Base-by-base conservation (phyloP, 2,113 vertebrate species). In the Rhagologus leucostigma region DNA sequence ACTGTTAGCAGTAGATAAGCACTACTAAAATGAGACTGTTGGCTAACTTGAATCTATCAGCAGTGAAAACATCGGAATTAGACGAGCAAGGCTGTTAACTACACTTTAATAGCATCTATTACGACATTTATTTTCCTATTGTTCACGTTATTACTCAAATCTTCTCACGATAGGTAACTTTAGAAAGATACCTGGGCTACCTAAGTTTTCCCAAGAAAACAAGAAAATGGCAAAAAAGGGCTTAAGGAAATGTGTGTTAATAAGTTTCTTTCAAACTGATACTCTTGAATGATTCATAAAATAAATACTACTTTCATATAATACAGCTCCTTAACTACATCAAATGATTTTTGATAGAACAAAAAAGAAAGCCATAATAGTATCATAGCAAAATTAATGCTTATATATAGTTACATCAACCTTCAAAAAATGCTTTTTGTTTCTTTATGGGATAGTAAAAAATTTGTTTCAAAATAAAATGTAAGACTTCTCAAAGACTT, bases 21-120 rank as follows among this genome's bases (percentile, higher is more conserved):
- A 22, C 27, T 71, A 47, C 10, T 56, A 76, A 79, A 94, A 91
- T 10, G 9, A 4, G 3, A 56, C 26, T 68, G 24, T 64, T 90
- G 57, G 89, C 57, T 94, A 84, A 97, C 84, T 62, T 78, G 15
- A 90, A 35, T 56, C 35, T 88, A 86, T 22, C 6, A n/a, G 89
- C 68, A 92, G 85, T 55, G 46, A 96, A 92, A 97, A 96, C 62
- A 74, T 20, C 63, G 73, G 84, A 95, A 87, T 41, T 83, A 94
- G 88, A 84, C 44, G 18, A 91, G 18, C 37, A 63, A 97, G 49
- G 41, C 76, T 92, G 94, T 88, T 92, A 94, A 94, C 92, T 93
- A 91, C 41, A 91, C 44, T 79, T 84, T 84, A 93, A 63, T 70
- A 84, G 62, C 24, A 71, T 59, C 59, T 83, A 80, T 64, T 76